Evolutionary conservation across 2,113 vertebrate genomes (phyloP), one percentile per base, ranked within the genome.

Genomic region (Tiliqua scincoides): DNA sequence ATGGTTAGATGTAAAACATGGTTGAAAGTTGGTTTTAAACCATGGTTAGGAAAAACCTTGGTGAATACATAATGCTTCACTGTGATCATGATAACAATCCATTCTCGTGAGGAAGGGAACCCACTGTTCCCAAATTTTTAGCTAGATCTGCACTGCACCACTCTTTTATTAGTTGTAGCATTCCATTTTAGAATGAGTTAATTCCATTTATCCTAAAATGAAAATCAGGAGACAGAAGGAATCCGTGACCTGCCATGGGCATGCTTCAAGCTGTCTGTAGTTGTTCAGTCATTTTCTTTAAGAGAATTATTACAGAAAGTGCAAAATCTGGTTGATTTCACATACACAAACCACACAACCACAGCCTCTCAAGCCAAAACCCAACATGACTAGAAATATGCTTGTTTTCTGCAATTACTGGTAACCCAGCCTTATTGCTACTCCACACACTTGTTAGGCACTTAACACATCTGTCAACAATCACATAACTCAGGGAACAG

Each of bases 151-250:
- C 86, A 72, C 40, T 88, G 63, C 52, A 0, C 27, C 62, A 2
- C 59, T 85, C 87, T 59, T 61, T 40, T 91, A 73, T 54, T 2
- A 1, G 0, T 57, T 2, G 10, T 59, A 79, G 30, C 48, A 4
- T 84, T 43, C 25, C 90, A 0, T 18, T 52, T 59, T 67, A 35
- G 27, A 77, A 40, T 15, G 54, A 85, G 23, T 59, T 85, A 70
- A 75, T 85, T 80, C 86, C 62, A 76, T 30, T 73, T 48, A 32
- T 30, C 80, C 52, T 80, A 76, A 85, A 81, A 86, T 89, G 12
- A 80, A 71, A 88, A 83, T 43, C 4, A 27, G 32, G 35, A 83
- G 85, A n/a, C 57, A 84, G 8, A 10, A 59, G 15, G 78, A 54
- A 77, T 43, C 32, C 1, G 59, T n/a, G 9, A 27, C 86, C 17